phyloP scores from a whole-genome alignment of 2,113 vertebrate genomes.

The Trichechus manatus region DNA sequence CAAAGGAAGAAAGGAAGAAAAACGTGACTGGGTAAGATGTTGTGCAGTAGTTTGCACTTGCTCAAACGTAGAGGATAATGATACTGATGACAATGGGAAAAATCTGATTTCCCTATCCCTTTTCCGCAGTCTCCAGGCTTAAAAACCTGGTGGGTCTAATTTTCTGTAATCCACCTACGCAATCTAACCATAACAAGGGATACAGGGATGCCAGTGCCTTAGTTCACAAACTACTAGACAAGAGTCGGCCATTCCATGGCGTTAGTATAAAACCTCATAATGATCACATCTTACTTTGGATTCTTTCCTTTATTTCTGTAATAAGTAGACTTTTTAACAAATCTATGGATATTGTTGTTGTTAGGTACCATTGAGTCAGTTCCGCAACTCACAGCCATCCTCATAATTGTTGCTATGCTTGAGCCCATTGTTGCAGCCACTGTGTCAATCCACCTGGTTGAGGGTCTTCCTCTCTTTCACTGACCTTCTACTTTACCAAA shows the following conservation, averaged over 20 bases:
- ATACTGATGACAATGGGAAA: background rate
- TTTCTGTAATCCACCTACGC: background rate
- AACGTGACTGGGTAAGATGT: accelerated
- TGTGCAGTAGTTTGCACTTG: accelerated
- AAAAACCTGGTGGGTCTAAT: accelerated
- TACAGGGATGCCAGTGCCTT: no score
- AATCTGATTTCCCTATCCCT: accelerated
- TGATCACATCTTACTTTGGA: accelerated
- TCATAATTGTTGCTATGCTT: no score
- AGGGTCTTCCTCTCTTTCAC: no score
- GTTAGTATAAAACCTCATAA: accelerated
- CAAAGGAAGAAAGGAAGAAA: no score
- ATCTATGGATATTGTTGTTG: no score
- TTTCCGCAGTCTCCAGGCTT: no score
- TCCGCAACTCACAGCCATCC: no score
- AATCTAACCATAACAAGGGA: accelerated
- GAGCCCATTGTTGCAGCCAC: no score
- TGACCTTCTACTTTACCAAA: no score
- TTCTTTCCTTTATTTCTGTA: background rate
- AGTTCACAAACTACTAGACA: accelerated
- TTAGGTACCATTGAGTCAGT: no score
- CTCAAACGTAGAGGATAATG: background rate
- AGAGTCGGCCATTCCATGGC: accelerated
- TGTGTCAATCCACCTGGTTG: no score
- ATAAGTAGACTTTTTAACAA: no score